Base-by-base conservation (phyloP, 2,113 vertebrate genomes). In the Aythya baeri region DNA sequence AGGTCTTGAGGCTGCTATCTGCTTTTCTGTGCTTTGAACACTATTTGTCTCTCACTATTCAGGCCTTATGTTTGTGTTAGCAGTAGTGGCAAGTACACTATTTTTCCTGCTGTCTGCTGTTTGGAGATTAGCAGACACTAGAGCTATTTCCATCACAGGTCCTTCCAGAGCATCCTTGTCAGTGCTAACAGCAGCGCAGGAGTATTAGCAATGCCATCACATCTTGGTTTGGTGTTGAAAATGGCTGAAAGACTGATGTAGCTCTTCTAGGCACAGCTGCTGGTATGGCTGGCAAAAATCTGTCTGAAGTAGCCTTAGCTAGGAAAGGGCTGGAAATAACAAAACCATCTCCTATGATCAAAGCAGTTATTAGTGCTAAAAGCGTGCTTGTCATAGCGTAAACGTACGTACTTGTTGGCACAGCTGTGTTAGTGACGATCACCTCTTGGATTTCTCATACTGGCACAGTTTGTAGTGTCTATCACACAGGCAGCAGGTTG, bases 71-170 rank as follows among this genome's bases (percentile, higher is more conserved):
- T 7, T 14, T 5, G 17, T 70, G 54, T 61, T 89, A 34, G 32
- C 11, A 57, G 1, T 29, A 31, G 46, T 74, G 31, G 27, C 31
- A 72, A 74, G 57, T 49, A 41, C 43, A 63, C 9, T 67, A 0
- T 34, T 78, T 74, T 67, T 66, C 38, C 23, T 9, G 4, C 41
- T 0, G 0, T 68, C 55, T 46, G 7, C n/a, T 67, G 3, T 34
- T 75, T n/a, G 9, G 54, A 87, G 55, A 8, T 17, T 9, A 12
- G 31, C 14, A 25, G 26, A 25, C 29, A 4, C 22, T n/a, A 54
- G 61, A 17, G n/a, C 55, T 31, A 1, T n/a, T 62, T 71, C 41
- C 57, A 71, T 46, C 31, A 3, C 23, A n/a, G n/a, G 6, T 54
- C 21, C 27, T 89, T 25, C 14, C 32, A 31, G 57, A 29, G 36